Evolutionary conservation across 30 jellyfish, hydroid and myxozoan species (phyloP).

Genomic region (Calvadosia cruxmelitensis): DNA sequence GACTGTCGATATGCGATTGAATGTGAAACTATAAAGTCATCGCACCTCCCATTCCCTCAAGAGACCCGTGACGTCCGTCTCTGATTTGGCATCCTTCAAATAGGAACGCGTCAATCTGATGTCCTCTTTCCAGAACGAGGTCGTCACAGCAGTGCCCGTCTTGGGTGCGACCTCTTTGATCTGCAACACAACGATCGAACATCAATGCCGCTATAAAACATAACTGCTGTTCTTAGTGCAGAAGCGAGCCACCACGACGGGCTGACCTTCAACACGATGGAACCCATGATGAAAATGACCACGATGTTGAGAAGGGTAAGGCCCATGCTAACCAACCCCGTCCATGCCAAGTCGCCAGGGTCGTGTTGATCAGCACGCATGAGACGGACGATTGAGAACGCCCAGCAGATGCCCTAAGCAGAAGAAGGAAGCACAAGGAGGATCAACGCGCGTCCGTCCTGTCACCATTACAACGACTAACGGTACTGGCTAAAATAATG

Average conservation of each 20-base stretch:
- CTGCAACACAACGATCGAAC: not conserved
- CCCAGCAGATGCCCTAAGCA: conserved; percentile 25
- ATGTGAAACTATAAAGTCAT: too few species aligned
- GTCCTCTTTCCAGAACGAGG: conserved; percentile 19
- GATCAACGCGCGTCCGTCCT: not conserved
- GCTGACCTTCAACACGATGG: conserved; percentile 13
- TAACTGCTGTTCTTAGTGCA: too few species aligned
- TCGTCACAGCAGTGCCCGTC: conserved; percentile 26
- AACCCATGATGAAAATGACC: conserved; percentile 16
- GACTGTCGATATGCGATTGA: too few species aligned
- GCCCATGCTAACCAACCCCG: conserved; percentile 12
- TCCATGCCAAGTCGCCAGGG: conserved; percentile 3
- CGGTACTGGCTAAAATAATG: too few species aligned
- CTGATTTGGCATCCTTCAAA: not conserved
- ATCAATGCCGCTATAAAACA: not conserved
- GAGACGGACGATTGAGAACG: conserved; percentile 5
- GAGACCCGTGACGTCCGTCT: not conserved
- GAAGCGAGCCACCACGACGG: too few species aligned
- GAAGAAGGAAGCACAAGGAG: not conserved
- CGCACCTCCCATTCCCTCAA: not conserved
- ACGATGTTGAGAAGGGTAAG: conserved; percentile 10
- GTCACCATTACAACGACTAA: too few species aligned
- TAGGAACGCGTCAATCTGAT: conserved; percentile 5
- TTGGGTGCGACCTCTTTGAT: conserved; percentile 22
- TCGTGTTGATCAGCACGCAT: not conserved